A percentile compares a stretch with the other conserved stretches of the same genome.
These are phyloP conservation scores for Melanerpes formicivorus DNA, from an alignment of 2,113 vertebrate species.

Conservation along the genomic window DNA sequence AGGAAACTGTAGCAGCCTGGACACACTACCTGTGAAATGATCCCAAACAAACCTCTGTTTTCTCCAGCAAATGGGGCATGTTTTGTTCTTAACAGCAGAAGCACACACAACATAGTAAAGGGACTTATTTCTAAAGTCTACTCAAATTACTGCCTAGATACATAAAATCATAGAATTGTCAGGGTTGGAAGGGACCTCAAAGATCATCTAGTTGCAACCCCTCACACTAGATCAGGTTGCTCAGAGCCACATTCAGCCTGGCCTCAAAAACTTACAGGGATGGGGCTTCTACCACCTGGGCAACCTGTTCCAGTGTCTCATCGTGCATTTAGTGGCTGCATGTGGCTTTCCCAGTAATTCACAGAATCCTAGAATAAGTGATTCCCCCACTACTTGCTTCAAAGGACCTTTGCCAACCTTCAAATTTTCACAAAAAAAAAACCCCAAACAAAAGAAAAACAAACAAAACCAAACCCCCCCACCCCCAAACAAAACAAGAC, in stretches of 20 bases:
- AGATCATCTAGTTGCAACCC: no score
- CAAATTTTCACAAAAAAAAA: background rate
- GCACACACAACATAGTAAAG: background rate
- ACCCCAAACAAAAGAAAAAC: no score
- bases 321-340: background rate
- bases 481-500: no score
- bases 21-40: rapidly evolving
- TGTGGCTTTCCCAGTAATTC: background rate
- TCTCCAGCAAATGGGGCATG: background rate
- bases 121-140: background rate
- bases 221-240: no score
- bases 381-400: background rate
- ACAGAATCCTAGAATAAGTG: background rate
- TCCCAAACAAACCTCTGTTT: background rate
- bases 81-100: background rate
- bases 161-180: no score
- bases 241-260: no score
- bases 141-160: background rate
- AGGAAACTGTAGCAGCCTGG: background rate
- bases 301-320: no score
- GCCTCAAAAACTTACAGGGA: no score
- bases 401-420: background rate
- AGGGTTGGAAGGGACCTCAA: no score
- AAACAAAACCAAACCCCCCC: no score
- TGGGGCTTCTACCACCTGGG: no score